Evolutionary conservation across 2,888 invertebrate genomes (phyloP), one percentile per base, ranked within the genome.

Genomic region (Drosophila conformis): DNA sequence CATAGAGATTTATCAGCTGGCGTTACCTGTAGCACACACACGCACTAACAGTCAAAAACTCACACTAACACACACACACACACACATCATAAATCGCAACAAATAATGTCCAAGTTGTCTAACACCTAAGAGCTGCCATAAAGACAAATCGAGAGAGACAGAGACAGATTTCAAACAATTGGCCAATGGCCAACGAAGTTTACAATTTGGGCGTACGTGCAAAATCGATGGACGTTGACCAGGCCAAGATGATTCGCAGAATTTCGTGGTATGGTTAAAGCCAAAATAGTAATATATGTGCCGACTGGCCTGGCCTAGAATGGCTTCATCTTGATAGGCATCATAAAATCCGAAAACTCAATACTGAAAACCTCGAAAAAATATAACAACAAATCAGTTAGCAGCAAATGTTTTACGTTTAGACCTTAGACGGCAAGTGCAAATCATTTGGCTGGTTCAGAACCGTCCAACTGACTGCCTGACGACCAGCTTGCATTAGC

Each of bases 31-130:
- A 56, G 73, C 65, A 65, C 40, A 61, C 69, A 69, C 69, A 61
- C 46, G 46, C 46, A 46, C 21, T 46, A 15, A 46, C 46, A 25
- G 21, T 46, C 21, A 46, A 46, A 46, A 66, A 61, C 54, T 60
- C 62, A 53, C 29, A 58, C 60, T 21, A 33, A 18, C 42, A 68
- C 27, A 21, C 21, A 58, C 52, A 58, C 15, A 48, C 71, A 68
- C 46, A 36, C 25, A 67, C 65, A 48, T 68, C 82, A 83, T 86
- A 86, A 87, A 89, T 80, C 87, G 73, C 76, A 83, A 83, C 83
- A 89, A 88, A 86, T 88, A 87, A 81, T 88, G 84, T 88, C 82
- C 84, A 73, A 81, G 87, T 83, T 83, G 89, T 81, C 86, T 85
- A 86, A 89, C 86, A 89, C 81, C 80, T 69, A 72, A 75, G 71